A percentile compares a stretch with the other conserved stretches of the same genome.
phyloP scores from a whole-genome alignment of 2,113 vertebrate genomes.

The Dipodomys spectabilis region DNA sequence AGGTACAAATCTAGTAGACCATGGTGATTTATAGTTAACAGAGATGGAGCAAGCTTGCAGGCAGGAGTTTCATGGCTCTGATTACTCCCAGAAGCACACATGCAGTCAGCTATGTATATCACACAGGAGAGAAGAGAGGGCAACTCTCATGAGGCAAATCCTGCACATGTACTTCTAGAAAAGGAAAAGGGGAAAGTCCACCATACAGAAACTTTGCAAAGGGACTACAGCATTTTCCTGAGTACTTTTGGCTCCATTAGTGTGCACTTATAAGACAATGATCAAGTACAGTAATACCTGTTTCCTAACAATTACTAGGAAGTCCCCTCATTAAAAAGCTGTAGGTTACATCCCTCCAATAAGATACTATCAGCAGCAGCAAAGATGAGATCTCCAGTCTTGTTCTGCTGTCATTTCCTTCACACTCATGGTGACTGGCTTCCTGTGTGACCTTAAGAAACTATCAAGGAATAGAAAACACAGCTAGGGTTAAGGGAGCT shows the following conservation, averaged over 20 bases:
- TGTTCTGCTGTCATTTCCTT: constrained; percentile 38
- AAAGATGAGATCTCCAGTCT: constrained; percentile 29
- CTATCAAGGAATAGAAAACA: neutral
- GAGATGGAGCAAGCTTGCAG: neutral
- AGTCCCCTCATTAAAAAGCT: constrained; percentile 41
- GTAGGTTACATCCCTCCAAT: constrained; percentile 16
- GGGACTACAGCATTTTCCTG: neutral
- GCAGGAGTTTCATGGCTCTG: neutral
- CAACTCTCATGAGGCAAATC: neutral
- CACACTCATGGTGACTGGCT: constrained; percentile 36
- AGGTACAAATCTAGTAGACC: neutral
- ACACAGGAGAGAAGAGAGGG: neutral
- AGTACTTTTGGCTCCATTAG: neutral
- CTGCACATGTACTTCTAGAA: neutral
- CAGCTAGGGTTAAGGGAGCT: neutral
- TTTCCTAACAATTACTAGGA: constrained; percentile 55
- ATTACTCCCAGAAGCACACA: neutral
- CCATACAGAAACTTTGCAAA: constrained; percentile 20
- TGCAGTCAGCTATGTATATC: neutral
- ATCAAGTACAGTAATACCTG: neutral
- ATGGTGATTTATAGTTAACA: neutral
- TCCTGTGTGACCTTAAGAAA: constrained; percentile 50
- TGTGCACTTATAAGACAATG: constrained; percentile 33
- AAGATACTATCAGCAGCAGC: constrained; percentile 50
- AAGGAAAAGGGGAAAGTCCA: constrained; percentile 30